Base-by-base conservation (phyloP, 2,113 vertebrate species). In the Bos taurus region DNA sequence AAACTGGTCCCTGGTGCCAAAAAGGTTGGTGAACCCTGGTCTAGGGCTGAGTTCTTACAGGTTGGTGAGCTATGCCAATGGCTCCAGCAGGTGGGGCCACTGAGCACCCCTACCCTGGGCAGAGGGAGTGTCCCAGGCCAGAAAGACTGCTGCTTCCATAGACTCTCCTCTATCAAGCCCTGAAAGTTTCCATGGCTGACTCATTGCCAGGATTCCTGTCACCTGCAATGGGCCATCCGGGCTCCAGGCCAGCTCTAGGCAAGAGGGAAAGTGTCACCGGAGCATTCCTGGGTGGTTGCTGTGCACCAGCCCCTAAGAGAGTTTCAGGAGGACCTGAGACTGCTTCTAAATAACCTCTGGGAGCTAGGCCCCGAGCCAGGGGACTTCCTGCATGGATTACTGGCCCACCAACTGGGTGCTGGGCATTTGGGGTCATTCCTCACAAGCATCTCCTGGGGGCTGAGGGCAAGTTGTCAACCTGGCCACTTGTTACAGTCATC, bases 341-440 rank as follows among this genome's bases (percentile, higher is more conserved):
- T 23, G 4, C 88, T 87, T 91, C 50, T 80, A 96, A 96, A 56
- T 90, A 95, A 46, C 62, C 23, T 19, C 84, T n/a, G 81, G 84
- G 33, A 96, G 59, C 88, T 90, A n/a, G 54, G 40, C 62, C 30
- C 46, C 36, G 19, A 86, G 54, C 86, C 83, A 90, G 80, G 50
- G 86, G 2, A 88, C 94, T 97, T 98, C 60, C 90, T 97, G 59
- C 59, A 23, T 95, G n/a, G 77, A 88, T 54, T 85, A 87, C n/a
- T 96, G 81, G 43, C 56, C 88, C 96, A 52, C 62, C 54, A 85
- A 64, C 71, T 85, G 12, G 12, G 60, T 88, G 84, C 93, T 90
- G 52, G 30, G 25, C 74, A 85, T 82, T 84, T 88, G 81, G 83
- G 33, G 33, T 36, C 84, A 84, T 82, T 97, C n/a, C 52, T 96